A percentile compares a stretch with the other conserved stretches of the same genome.
Conservation (phyloP, 2,797 vertebrate species). For the Centropyge bicolor region DNA sequence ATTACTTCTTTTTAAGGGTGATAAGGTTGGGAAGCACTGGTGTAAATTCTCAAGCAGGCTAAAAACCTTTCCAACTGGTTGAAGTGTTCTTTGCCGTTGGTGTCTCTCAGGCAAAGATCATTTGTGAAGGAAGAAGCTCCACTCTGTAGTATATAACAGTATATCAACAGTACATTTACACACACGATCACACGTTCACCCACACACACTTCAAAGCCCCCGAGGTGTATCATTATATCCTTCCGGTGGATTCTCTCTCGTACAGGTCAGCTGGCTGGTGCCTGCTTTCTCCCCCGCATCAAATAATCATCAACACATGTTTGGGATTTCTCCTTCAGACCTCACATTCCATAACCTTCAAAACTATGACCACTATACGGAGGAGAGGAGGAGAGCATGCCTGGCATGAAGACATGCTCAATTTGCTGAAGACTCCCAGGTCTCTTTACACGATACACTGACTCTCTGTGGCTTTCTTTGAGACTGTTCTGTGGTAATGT, state of each 20-base stretch:
- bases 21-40: neutral
- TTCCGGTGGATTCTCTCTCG: conserved; percentile 11
- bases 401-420: conserved; percentile 17
- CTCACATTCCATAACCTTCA: conserved; percentile 53
- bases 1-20: neutral
- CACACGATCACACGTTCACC: neutral
- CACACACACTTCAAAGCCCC: conserved; percentile 13
- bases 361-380: conserved; percentile 11
- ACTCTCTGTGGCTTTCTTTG: neutral
- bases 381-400: conserved; percentile 19
- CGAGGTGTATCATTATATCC: conserved; percentile 28
- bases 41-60: neutral
- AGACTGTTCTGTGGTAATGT: neutral
- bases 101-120: no score
- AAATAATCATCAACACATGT: conserved; percentile 77
- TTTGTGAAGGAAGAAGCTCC: no score
- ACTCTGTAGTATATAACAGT: no score
- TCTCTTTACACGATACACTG: neutral
- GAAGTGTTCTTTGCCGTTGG: no score
- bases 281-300: conserved; percentile 73
- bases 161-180: neutral
- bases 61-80: no score
- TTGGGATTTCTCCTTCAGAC: conserved; percentile 69
- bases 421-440: conserved; percentile 11
- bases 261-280: conserved; percentile 37